Evolutionary conservation across 2,888 invertebrate species (phyloP).

Genomic region (Aplocera efformata): DNA sequence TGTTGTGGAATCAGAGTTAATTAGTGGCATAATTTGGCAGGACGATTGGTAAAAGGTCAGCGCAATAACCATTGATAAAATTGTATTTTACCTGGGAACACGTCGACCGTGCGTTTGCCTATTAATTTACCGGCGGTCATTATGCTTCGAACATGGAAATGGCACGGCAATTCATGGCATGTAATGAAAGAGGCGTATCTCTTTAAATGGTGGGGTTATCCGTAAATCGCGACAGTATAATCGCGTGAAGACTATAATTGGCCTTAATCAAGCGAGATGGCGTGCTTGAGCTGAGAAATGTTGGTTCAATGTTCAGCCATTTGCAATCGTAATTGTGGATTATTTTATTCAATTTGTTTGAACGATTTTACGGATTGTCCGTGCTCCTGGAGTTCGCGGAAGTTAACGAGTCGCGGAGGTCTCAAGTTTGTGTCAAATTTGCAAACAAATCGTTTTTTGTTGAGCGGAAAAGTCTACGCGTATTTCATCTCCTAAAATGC

Average conservation of each 20-base stretch:
- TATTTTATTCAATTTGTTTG: constrained; percentile 38
- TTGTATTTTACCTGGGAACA: constrained; percentile 42
- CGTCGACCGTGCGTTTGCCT: constrained; percentile 38
- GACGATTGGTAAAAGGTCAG: constrained; percentile 16
- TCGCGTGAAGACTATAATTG: constrained; percentile 70
- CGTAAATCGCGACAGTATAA: constrained; percentile 64
- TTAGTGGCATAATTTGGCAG: constrained; percentile 15
- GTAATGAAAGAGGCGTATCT: constrained; percentile 61
- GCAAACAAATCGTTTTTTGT: constrained; percentile 11
- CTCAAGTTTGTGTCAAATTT: constrained; percentile 11
- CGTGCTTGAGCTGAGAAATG: constrained; percentile 45
- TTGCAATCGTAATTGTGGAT: constrained; percentile 44
- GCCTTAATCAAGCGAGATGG: constrained; percentile 67
- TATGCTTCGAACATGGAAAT: constrained; percentile 57
- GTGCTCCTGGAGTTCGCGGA: constrained; percentile 28
- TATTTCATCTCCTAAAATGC: neutral
- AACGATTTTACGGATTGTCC: constrained; percentile 21
- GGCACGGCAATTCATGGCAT: constrained; percentile 55
- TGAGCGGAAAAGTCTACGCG: constrained; percentile 11
- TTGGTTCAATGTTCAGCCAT: constrained; percentile 41
- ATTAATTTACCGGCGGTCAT: constrained; percentile 51
- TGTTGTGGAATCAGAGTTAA: constrained; percentile 20
- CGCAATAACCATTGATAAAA: constrained; percentile 38
- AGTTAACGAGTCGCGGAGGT: constrained; percentile 6
- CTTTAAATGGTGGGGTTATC: constrained; percentile 62